Base-by-base conservation (phyloP, 2,888 invertebrate genomes). In the Mesorhabditis belari region DNA sequence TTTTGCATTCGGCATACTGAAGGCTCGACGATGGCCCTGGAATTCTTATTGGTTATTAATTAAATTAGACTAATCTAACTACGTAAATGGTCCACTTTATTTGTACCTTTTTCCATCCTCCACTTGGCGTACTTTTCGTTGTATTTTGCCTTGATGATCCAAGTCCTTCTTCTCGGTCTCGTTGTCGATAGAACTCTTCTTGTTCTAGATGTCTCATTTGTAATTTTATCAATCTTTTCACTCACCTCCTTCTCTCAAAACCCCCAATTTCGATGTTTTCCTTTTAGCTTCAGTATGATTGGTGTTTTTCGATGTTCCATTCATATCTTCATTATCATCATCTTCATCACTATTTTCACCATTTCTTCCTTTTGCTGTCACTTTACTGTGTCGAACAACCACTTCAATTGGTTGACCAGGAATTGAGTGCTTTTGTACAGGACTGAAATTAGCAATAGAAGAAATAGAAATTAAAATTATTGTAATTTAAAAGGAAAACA, bases 1-100 rank as follows among this genome's bases (percentile, higher is more conserved):
- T 49, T 71, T 70, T 9, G 75, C 76, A 59, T 74, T 76, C 24
- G 79, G 79, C 79, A 80, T 79, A 29, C 77, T 77, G 70, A 74
- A 80, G 44, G 79, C 79, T 23, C 79, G 61, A 44, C 79, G 64
- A 62, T 79, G 79, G 0, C 79, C 79, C 55, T 77, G 44, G 12
- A 35, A 35, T 75, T 72, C 17, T 49, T 57, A 4, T 29, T 54
- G 19, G 21, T 23, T 50, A 9, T 35, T n/a, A 35, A 35, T n/a
- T n/a, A n/a, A n/a, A n/a, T n/a, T n/a, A 44, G n/a, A 44, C 44
- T n/a, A 9, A n/a, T 44, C 9, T 44, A 9, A 44, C 44, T n/a
- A n/a, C 23, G 57, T 52, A 4, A 59, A 17, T 0, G 35, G 19
- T n/a, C 24, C n/a, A 25, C 17, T 52, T 25, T 63, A 63, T 17